phyloP scores from a whole-genome alignment of 2,113 vertebrate species.

The Psephotus haematonotus region DNA sequence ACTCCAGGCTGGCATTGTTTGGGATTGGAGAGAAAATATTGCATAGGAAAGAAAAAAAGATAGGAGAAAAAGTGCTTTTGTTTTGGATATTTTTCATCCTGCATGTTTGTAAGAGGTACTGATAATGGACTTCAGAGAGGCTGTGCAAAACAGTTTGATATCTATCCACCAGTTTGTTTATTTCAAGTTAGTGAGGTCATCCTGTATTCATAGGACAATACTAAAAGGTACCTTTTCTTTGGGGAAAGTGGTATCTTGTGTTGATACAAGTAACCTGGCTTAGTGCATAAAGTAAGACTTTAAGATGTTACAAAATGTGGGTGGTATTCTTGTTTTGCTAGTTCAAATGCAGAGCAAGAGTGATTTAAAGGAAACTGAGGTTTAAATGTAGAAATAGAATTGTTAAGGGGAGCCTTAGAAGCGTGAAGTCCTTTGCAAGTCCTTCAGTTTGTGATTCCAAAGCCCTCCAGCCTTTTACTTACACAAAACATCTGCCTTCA shows the following conservation, averaged over 20 bases:
- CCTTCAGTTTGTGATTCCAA: not conserved
- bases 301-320: not conserved
- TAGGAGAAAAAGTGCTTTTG: not conserved
- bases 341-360: not conserved
- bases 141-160: not conserved
- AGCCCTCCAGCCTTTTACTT: not conserved
- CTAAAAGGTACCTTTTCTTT: not conserved
- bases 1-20: not conserved
- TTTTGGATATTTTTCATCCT: not conserved
- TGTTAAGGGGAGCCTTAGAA: not conserved
- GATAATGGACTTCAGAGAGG: not conserved
- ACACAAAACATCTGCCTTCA: constrained; percentile 18
- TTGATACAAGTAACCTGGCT: not conserved
- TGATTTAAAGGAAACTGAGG: not conserved
- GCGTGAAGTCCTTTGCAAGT: not conserved
- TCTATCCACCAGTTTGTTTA: not conserved
- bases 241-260: not conserved
- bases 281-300: not conserved
- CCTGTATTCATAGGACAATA: not conserved
- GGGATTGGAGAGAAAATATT: not conserved
- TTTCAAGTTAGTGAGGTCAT: not conserved
- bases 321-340: not conserved
- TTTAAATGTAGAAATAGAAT: not conserved
- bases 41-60: not conserved
- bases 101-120: not conserved